Conservation (phyloP, 2,888 invertebrate species). For the Hanleya hanleyi region DNA sequence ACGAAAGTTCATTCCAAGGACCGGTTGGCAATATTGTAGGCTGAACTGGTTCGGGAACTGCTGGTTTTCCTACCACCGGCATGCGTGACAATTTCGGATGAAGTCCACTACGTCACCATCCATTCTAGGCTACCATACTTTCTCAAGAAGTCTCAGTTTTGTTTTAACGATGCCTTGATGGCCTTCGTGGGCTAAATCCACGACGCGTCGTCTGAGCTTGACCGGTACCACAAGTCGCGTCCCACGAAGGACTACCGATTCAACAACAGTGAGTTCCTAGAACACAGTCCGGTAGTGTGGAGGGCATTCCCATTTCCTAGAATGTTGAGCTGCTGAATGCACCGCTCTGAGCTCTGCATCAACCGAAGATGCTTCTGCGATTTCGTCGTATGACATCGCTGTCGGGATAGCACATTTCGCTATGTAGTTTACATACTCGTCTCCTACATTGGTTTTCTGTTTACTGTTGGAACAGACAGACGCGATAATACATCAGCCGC, state of each 20-base stretch:
- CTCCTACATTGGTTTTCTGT: background rate
- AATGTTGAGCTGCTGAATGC: background rate
- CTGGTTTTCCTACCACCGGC: constrained; percentile 8
- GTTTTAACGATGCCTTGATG: constrained; percentile 19
- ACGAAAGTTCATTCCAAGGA: too few relatives aligned
- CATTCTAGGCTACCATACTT: constrained; percentile 32
- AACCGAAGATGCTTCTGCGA: background rate
- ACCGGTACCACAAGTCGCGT: constrained; percentile 20
- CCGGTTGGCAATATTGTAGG: constrained; percentile 9
- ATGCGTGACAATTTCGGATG: constrained; percentile 17
- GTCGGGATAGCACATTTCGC: background rate
- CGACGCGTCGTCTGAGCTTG: background rate
- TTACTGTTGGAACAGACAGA: background rate
- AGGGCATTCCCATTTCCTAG: background rate
- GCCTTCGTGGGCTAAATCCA: constrained; percentile 14
- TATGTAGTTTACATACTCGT: background rate
- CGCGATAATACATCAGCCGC: background rate
- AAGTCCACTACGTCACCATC: constrained; percentile 14
- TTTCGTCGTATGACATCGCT: background rate
- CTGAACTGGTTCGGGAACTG: background rate
- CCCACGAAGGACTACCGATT: constrained; percentile 12
- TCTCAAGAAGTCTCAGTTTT: constrained; percentile 23
- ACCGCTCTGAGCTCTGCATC: background rate
- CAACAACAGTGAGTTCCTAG: constrained; percentile 16
- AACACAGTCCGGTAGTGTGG: background rate